A percentile compares a stretch with the other conserved stretches of the same genome.
Evolutionary conservation across 1,140 invertebrate genomes (phyloP).

Genomic region (Drosophila orosa): DNA sequence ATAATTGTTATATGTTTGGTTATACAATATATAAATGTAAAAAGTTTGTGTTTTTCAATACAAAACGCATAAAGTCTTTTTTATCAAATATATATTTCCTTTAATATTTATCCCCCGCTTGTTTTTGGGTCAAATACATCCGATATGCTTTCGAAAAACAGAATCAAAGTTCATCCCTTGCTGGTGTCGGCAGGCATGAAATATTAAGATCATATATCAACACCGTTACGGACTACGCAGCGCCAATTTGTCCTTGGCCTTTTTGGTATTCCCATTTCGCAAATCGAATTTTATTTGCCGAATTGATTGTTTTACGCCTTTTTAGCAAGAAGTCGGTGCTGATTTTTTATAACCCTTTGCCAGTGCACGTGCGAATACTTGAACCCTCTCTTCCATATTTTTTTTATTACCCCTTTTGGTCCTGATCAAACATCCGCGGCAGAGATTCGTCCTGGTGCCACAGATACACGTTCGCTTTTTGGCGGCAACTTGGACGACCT

Average conservation of each 20-base stretch:
- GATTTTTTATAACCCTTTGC: constrained; percentile 62
- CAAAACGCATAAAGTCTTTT: too few relatives aligned
- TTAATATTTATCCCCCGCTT: neutral
- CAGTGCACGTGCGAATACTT: constrained; percentile 49
- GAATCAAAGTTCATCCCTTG: constrained; percentile 16
- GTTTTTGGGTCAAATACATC: constrained; percentile 12
- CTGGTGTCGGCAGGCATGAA: constrained; percentile 12
- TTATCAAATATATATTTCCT: neutral
- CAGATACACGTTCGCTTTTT: constrained; percentile 61
- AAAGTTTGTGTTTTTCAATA: too few relatives aligned
- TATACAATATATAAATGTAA: too few relatives aligned
- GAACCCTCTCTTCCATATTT: constrained; percentile 7
- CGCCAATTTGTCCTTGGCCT: constrained; percentile 64
- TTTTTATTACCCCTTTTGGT: constrained; percentile 49
- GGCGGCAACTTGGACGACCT: constrained; percentile 66
- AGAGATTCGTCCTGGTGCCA: constrained; percentile 79
- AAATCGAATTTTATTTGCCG: constrained; percentile 79
- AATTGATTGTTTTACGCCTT: constrained; percentile 80
- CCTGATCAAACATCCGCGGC: constrained; percentile 29
- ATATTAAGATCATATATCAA: constrained; percentile 49
- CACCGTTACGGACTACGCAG: constrained; percentile 32
- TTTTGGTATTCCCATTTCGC: constrained; percentile 54
- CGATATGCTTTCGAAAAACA: neutral
- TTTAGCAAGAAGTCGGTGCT: constrained; percentile 71
- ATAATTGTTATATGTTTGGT: too few relatives aligned